A percentile compares a stretch with the other conserved stretches of the same genome.
Conservation (phyloP, 2,888 invertebrate genomes). For the Unio delphinus region DNA sequence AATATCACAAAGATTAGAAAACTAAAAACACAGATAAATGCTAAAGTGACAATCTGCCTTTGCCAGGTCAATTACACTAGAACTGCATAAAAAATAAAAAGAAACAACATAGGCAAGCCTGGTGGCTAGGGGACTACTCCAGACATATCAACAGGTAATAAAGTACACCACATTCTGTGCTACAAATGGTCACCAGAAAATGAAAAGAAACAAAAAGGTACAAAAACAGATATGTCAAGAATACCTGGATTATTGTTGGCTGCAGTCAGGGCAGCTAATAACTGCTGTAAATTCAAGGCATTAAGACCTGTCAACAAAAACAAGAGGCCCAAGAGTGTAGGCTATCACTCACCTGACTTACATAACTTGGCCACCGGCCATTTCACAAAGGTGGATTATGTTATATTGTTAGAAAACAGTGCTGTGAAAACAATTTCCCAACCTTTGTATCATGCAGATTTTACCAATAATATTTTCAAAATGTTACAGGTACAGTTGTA, state of each 20-base stretch:
- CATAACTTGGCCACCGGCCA: not conserved
- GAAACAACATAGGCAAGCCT: not conserved
- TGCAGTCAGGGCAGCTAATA: conserved; percentile 67
- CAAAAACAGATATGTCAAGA: not conserved
- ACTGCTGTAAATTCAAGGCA: conserved; percentile 71
- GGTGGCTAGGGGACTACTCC: not conserved
- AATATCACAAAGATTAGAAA: too few species aligned
- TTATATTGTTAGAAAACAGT: not conserved
- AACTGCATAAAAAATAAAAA: not conserved
- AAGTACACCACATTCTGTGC: not conserved
- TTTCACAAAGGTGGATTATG: conserved; percentile 3
- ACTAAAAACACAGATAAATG: too few species aligned
- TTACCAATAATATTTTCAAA: too few species aligned
- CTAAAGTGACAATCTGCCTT: too few species aligned
- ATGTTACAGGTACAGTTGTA: too few species aligned
- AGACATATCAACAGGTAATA: not conserved
- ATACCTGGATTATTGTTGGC: conserved; percentile 65
- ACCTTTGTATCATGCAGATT: too few species aligned
- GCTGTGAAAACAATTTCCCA: not conserved
- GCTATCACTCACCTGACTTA: too few species aligned
- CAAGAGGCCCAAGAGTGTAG: conserved; percentile 3
- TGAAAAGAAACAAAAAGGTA: not conserved
- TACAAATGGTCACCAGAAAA: not conserved
- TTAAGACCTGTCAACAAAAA: conserved; percentile 62
- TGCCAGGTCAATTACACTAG: too few species aligned